phyloP scores from a whole-genome alignment of 1,140 invertebrate genomes.

The Drosophila punjabiensis region DNA sequence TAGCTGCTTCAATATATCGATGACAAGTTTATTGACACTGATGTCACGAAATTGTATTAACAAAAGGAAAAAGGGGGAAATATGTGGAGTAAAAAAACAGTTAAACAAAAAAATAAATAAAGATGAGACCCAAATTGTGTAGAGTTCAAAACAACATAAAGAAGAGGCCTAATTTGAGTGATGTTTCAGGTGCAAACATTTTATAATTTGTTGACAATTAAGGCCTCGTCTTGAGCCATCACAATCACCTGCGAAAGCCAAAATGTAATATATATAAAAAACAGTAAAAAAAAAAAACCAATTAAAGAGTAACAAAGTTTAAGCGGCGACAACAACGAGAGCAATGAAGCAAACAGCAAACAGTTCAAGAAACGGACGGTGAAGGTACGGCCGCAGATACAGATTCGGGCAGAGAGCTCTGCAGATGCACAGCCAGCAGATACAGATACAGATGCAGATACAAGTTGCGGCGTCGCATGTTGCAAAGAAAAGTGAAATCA shows the following conservation, averaged over 20 bases:
- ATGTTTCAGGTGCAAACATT: conserved; percentile 35
- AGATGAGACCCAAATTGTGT: background rate
- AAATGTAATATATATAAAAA: conserved; percentile 24
- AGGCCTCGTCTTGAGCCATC: conserved; percentile 58
- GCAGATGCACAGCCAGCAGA: conserved; percentile 32
- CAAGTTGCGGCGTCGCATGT: conserved; percentile 67
- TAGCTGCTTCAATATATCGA: conserved; percentile 8
- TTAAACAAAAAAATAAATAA: background rate
- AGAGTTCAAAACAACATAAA: background rate
- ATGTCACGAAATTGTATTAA: background rate
- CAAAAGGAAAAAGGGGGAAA: background rate
- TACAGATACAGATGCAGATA: conserved; percentile 46
- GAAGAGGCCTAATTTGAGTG: conserved; percentile 2
- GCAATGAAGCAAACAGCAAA: conserved; percentile 81
- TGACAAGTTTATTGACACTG: conserved; percentile 11
- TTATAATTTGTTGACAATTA: conserved; percentile 82
- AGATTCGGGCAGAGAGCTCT: conserved; percentile 21
- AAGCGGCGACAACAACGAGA: conserved; percentile 70
- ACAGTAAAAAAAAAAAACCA: conserved; percentile 66
- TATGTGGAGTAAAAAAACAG: background rate
- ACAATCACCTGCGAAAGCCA: conserved; percentile 55
- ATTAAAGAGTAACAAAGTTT: conserved; percentile 83
- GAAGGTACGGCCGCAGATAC: conserved; percentile 66
- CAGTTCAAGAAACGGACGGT: conserved; percentile 82
- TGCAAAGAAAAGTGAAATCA: conserved; percentile 84